Conservation (phyloP, 2,797 vertebrate species). For the Telmatherina bonti region DNA sequence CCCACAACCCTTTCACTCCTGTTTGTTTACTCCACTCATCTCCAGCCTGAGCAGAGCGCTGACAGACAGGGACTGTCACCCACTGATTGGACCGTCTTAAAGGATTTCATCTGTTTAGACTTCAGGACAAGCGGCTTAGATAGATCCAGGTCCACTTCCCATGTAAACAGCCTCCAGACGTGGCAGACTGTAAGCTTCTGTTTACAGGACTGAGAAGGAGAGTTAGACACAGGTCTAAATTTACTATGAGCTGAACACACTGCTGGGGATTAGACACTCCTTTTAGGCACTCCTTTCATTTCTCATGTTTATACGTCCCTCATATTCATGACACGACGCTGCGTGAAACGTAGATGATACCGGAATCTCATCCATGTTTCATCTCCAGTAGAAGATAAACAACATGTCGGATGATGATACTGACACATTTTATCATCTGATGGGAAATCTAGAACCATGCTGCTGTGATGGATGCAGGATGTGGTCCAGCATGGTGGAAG, state of each 20-base stretch:
- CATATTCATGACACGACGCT: too few species aligned
- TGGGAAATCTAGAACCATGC: too few species aligned
- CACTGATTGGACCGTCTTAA: constrained; percentile 57
- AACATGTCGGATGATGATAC: too few species aligned
- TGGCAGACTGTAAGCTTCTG: constrained; percentile 43
- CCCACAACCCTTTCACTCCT: constrained; percentile 68
- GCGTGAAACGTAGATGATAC: too few species aligned
- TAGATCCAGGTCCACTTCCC: constrained; percentile 51
- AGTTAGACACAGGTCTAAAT: constrained; percentile 31
- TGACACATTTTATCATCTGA: too few species aligned
- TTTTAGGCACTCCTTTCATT: too few species aligned
- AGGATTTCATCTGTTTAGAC: constrained; percentile 73
- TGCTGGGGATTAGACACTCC: constrained; percentile 3
- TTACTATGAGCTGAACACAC: constrained; percentile 8
- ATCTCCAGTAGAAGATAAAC: too few species aligned
- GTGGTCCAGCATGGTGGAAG: too few species aligned
- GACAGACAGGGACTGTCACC: constrained; percentile 61
- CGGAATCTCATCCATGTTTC: too few species aligned
- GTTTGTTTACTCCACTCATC: constrained; percentile 70
- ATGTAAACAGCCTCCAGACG: constrained; percentile 64
- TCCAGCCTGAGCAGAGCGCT: constrained; percentile 29
- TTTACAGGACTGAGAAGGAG: constrained; percentile 29
- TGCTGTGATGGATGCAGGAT: too few species aligned
- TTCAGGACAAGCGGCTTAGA: constrained; percentile 68
- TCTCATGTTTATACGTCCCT: too few species aligned